A percentile compares a stretch with the other conserved stretches of the same genome.
These are phyloP conservation scores for Athene cunicularia DNA, from an alignment of 2,113 vertebrate genomes.

Conservation along the genomic window DNA sequence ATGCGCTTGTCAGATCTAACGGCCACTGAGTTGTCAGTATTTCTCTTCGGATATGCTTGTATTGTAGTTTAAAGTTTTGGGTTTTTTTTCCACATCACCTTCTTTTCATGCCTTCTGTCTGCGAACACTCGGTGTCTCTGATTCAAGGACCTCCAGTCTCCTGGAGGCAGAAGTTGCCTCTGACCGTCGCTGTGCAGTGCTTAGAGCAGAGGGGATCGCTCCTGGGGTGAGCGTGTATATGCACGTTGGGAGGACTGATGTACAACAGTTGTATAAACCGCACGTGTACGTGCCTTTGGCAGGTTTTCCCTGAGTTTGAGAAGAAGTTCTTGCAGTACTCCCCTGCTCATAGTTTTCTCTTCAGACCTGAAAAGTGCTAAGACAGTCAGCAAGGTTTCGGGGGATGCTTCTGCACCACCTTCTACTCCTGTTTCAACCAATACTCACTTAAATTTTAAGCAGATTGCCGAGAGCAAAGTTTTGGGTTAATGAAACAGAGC, in stretches of 20 bases:
- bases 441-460: neutral
- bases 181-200: accelerated
- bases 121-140: neutral
- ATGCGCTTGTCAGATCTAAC: neutral
- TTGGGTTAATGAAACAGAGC: neutral
- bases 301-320: neutral
- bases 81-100: neutral
- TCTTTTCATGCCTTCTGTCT: neutral
- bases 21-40: accelerated
- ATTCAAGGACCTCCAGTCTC: neutral
- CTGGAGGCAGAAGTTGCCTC: neutral
- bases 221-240: accelerated
- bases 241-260: neutral
- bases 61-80: neutral
- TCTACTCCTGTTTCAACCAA: neutral
- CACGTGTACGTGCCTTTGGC: accelerated
- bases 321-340: neutral
- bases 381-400: neutral
- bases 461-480: neutral
- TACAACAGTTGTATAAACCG: neutral
- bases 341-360: accelerated
- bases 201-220: neutral
- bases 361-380: neutral
- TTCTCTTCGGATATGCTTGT: neutral
- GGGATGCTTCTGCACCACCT: neutral